These are phyloP conservation scores for Heliconius aoede DNA, from an alignment of 2,888 invertebrate genomes.

Conservation along the genomic window DNA sequence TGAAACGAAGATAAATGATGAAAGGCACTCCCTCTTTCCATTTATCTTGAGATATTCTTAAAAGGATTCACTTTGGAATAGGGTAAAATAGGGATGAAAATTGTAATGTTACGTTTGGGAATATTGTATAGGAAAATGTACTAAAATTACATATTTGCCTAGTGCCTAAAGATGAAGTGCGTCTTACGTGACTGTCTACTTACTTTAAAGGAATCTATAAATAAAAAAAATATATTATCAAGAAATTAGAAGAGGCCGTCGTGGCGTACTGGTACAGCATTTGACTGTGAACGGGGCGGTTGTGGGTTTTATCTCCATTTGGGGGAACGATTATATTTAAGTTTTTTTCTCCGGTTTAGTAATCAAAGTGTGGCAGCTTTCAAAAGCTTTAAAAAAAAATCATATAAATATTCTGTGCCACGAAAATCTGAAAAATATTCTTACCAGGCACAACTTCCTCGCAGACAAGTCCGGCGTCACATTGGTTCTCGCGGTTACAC, in stretches of 20 bases:
- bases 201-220: neutral
- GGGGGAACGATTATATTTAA: neutral
- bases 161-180: neutral
- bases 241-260: neutral
- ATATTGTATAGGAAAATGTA: neutral
- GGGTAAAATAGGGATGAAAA: neutral
- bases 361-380: no score
- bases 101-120: neutral
- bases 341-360: neutral
- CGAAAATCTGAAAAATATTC: neutral
- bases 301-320: neutral
- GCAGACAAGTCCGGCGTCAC: constrained; percentile 92
- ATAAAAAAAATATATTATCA: neutral
- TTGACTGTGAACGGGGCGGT: neutral
- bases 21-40: neutral
- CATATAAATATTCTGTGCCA: no score
- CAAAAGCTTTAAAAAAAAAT: no score
- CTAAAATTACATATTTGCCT: neutral
- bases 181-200: neutral
- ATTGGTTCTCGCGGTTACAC: constrained; percentile 92
- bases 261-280: neutral
- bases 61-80: neutral
- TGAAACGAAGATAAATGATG: constrained; percentile 15
- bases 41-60: neutral
- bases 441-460: constrained; percentile 86